Base-by-base conservation (phyloP, 1,140 invertebrate genomes). In the Drosophila arawakana region DNA sequence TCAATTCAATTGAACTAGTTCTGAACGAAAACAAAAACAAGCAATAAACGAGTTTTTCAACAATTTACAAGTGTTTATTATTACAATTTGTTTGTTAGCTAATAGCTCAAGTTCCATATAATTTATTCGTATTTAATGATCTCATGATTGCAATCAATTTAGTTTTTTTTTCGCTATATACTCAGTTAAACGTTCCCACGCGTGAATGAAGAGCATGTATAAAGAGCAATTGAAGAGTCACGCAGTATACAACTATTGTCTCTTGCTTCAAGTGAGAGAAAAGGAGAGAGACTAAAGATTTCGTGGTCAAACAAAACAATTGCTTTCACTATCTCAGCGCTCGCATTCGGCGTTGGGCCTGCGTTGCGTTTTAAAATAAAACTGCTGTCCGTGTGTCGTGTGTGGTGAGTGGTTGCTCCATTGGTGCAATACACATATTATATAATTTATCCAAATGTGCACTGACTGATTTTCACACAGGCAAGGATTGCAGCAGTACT, bases 261-360 rank as follows among this genome's bases (percentile, higher is more conserved):
- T 8, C 15, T 54, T 47, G 13, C 44, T 2, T 47, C 2, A 50
- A 60, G 21, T 18, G 13, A 50, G 55, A 78, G 62, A 67, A 62
- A 52, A 15, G 15, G 18, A 21, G 15, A 15, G 15, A 39, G 55
- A 25, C n/a, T 25, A 35, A 30, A 30, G 25, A 18, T 73, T 76
- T 73, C 58, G 71, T 74, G 60, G 73, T 62, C 76, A 76, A 78
- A 78, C 76, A 78, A 78, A 76, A 78, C 76, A 73, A 78, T 78
- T 78, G 61, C 73, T 71, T 76, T 78, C 67, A 60, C 73, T 57
- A 67, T 70, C 60, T 66, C 66, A 65, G 37, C 66, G 61, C 37
- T 65, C 49, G 61, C 34, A 49, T 44, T 74, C 61, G 49, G 68
- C 54, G 72, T 62, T 69, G 65, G 72, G 65, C 66, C 57, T 69